Base-by-base conservation (phyloP, 2,888 invertebrate species). In the Oligia strigilis region DNA sequence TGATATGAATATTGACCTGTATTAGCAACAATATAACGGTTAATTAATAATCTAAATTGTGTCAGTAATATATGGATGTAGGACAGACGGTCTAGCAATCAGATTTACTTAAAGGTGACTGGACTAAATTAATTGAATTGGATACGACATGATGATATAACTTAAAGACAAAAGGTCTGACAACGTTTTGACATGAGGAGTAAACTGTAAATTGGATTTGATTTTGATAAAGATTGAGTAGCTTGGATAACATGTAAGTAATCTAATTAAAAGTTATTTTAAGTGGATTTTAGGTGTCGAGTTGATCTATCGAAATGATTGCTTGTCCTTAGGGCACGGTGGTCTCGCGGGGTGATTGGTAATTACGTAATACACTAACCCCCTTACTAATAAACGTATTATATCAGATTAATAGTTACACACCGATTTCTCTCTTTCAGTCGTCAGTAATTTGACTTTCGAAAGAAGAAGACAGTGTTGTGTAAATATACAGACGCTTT, bases 1-100 rank as follows among this genome's bases (percentile, higher is more conserved):
- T 82, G 70, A 72, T 87, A 82, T 83, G 80, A 78, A 83, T 78
- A 77, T 72, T 83, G 72, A 77, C 82, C 80, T 75, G 80, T 82
- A 75, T 83, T 70, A 77, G 29, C 71, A 75, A 74, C 65, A 74
- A 74, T 43, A 49, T 77, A 88, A 82, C 90, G 72, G 88, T 78
- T 73, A 75, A 79, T 80, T 73, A 83, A 77, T 85, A 74, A 76
- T 80, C 55, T 62, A 81, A 65, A 88, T 84, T 83, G 79, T 88
- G 88, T 80, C 82, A 72, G 58, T 77, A 77, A 78, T 76, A 70
- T 78, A 86, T 83, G 77, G 49, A 85, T 77, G 46, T 80, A 60
- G 78, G 75, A 78, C 75, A 73, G 29, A 46, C 78, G 36, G n/a
- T 60, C 75, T 23, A 58, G 55, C 71, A 75, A 67, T 83, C 67